phyloP scores from a whole-genome alignment of 2,113 vertebrate genomes.

The Colius striatus region DNA sequence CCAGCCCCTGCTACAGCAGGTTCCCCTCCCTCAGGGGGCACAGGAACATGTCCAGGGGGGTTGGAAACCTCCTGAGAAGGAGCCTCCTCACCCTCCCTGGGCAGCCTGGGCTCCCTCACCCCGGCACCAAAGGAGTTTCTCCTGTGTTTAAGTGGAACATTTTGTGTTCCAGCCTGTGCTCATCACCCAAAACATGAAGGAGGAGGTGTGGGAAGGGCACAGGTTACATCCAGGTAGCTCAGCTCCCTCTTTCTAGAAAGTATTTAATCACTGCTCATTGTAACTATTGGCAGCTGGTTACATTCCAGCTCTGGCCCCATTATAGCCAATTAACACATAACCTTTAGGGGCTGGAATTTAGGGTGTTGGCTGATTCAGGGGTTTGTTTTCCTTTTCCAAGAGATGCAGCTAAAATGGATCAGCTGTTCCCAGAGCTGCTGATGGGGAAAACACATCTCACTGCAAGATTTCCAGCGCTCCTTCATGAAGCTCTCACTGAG shows the following conservation, averaged over 20 bases:
- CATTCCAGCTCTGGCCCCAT: neutral
- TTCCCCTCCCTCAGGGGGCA: no score
- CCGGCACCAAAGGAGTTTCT: no score
- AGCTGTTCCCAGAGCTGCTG: neutral
- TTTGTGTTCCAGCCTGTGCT: no score
- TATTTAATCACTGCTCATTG: neutral
- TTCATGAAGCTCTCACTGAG: neutral
- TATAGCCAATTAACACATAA: neutral
- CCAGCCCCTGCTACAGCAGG: no score
- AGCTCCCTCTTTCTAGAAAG: neutral
- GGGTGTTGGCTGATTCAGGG: neutral
- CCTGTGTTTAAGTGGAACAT: no score
- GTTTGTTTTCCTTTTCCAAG: neutral
- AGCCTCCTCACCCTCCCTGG: no score
- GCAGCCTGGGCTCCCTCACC: no score
- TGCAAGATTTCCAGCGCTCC: neutral
- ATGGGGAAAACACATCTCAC: neutral
- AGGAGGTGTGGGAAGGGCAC: neutral
- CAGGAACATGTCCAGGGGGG: no score
- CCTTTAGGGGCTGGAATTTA: neutral
- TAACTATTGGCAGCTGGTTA: neutral
- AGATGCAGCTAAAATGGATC: neutral
- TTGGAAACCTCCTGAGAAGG: no score
- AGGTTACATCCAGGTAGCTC: neutral
- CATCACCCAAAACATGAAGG: no score